Evolutionary conservation across 2,797 vertebrate genomes (phyloP), one percentile per base, ranked within the genome.

Genomic region (Eidolon dupreanum): DNA sequence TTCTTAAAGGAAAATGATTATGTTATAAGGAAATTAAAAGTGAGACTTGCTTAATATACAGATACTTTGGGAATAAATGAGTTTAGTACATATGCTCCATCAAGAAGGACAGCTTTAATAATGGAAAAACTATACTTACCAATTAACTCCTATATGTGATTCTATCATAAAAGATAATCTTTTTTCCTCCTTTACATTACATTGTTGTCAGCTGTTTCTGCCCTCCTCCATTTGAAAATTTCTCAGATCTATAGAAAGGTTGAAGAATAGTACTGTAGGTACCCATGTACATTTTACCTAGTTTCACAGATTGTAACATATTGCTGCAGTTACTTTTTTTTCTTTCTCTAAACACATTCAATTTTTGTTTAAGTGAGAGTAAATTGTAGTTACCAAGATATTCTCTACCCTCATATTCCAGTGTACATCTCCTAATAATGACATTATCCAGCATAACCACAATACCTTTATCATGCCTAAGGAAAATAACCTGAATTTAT

Each of bases 21-120:
- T 92, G 57, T 92, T 36, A 8, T 57, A 88, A 86, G 65, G 63
- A 93, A 82, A 93, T 91, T 82, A 57, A 89, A 94, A 92, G 20
- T 91, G 20, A 88, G 7, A 71, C 86, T 96, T 92, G 55, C 57
- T 86, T 90, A 87, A 33, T 90, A 31, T 90, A 70, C 6, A 38
- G 43, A 41, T 74, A 68, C 49, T 95, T 10, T 89, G 51, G 70
- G 36, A 82, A 87, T 90, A 90, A 87, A 36, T 96, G 65, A 65
- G 0, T 90, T 73, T 92, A 75, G 90, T 90, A 51, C 3, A 7
- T 63, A 59, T 71, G 28, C 43, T 63, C 33, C 11, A 53, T 75
- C 24, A 71, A 65, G 63, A 96, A 75, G 46, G 38, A 66, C 15
- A 65, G 70, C 71, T 66, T 75, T 65, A 79, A 57, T 74, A 90